These are phyloP conservation scores for Poeciliopsis gracilis DNA, from an alignment of 2,797 vertebrate species.

Conservation along the genomic window DNA sequence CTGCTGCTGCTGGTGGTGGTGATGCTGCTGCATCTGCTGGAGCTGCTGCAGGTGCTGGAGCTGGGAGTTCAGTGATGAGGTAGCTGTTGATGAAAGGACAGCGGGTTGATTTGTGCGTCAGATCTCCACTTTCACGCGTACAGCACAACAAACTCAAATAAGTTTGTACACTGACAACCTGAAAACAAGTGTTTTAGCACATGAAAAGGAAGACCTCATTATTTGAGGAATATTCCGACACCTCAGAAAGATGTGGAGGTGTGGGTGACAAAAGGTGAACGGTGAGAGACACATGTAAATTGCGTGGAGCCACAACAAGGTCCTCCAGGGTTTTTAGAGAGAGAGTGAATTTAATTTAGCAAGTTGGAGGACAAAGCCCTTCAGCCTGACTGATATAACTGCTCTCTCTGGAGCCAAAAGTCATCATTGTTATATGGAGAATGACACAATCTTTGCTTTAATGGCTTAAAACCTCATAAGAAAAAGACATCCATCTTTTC, in stretches of 20 bases:
- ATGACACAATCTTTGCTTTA: slow-evolving; percentile 75
- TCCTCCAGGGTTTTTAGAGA: slow-evolving; percentile 64
- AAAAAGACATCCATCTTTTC: slow-evolving; percentile 71
- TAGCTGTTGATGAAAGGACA: slow-evolving; percentile 85
- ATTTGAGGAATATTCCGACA: slow-evolving; percentile 52
- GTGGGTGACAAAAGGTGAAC: slow-evolving; percentile 50
- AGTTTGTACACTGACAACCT: slow-evolving; percentile 12
- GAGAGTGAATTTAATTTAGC: slow-evolving; percentile 71
- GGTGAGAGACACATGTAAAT: slow-evolving; percentile 72
- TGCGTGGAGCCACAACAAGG: slow-evolving; percentile 68
- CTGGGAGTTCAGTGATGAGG: slow-evolving; percentile 99
- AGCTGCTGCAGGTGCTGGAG: slow-evolving; percentile 99
- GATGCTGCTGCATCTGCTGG: slow-evolving; percentile 93
- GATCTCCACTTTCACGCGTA: slow-evolving; percentile 7
- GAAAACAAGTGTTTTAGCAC: slow-evolving; percentile 34
- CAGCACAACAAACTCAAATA: slow-evolving; percentile 20
- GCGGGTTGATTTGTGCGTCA: slow-evolving; percentile 16
- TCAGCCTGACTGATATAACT: slow-evolving; percentile 73
- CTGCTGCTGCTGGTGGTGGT: slow-evolving; percentile 86
- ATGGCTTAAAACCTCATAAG: slow-evolving; percentile 70
- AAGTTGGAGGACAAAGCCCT: slow-evolving; percentile 76
- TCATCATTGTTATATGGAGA: slow-evolving; percentile 73
- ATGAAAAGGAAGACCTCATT: slow-evolving; percentile 46
- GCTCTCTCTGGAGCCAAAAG: slow-evolving; percentile 72
- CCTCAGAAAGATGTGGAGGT: slow-evolving; percentile 53